phyloP scores from a whole-genome alignment of 2,888 invertebrate genomes.

The Arge pagana region DNA sequence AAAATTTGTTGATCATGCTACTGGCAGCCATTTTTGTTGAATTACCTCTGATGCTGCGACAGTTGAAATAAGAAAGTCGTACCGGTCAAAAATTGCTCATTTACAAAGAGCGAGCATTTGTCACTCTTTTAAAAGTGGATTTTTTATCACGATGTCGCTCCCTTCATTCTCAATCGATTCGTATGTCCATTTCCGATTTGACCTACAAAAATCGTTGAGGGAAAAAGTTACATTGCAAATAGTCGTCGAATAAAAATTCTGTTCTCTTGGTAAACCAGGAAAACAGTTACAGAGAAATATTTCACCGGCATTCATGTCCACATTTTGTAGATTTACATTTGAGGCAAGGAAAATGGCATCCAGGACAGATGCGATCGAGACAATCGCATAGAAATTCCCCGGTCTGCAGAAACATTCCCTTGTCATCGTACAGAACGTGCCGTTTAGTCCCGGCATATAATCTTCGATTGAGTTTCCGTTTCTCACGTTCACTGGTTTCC shows the following conservation, averaged over 20 bases:
- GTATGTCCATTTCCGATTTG: constrained; percentile 77
- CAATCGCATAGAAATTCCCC: constrained; percentile 85
- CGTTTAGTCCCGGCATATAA: constrained; percentile 62
- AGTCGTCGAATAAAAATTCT: constrained; percentile 1
- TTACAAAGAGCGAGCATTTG: no score
- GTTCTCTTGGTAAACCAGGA: background rate
- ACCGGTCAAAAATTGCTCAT: no score
- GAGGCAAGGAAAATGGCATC: constrained; percentile 82
- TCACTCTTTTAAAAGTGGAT: constrained; percentile 55
- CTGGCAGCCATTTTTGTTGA: no score
- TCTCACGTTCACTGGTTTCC: constrained; percentile 77
- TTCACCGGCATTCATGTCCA: constrained; percentile 77
- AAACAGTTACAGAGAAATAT: constrained; percentile 9
- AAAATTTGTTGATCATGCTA: no score
- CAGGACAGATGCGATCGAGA: constrained; percentile 74
- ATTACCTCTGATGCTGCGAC: no score
- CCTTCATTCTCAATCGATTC: constrained; percentile 81
- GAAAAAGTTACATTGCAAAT: background rate
- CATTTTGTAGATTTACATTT: constrained; percentile 78
- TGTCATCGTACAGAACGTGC: constrained; percentile 72
- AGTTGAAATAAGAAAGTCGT: no score
- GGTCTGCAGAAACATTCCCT: constrained; percentile 67
- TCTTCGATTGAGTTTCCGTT: constrained; percentile 75
- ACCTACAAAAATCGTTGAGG: constrained; percentile 61
- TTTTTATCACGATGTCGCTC: constrained; percentile 69